Percentiles rank a stretch among this genome's conserved stretches.
Evolutionary conservation across 2,797 vertebrate species (phyloP).

Genomic region (Steatocranus sp.): DNA sequence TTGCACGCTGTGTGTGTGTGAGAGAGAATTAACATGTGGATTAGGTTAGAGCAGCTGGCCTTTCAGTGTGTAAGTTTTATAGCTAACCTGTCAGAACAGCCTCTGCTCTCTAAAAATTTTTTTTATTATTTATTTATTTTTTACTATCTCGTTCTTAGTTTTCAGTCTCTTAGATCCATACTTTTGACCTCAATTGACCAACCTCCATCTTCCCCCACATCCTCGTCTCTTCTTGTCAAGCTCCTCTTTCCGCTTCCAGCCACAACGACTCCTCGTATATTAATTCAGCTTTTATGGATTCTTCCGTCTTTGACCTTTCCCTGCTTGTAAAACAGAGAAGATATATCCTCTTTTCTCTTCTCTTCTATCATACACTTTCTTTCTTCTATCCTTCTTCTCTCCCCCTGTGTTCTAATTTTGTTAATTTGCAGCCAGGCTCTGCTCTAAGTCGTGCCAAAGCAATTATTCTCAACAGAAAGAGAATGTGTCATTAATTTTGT

Average conservation of each 20-base stretch:
- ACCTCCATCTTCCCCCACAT: not conserved
- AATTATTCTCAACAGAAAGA: constrained; percentile 36
- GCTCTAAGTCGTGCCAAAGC: constrained; percentile 36
- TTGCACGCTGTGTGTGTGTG: constrained; percentile 15
- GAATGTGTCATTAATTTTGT: constrained; percentile 43
- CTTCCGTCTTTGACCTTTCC: constrained; percentile 10
- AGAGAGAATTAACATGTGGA: constrained; percentile 36
- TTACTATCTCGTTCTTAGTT: not conserved
- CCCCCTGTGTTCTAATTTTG: not conserved
- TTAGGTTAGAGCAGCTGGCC: constrained; percentile 47
- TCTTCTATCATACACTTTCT: not conserved
- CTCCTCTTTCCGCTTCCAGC: constrained; percentile 3
- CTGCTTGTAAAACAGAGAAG: constrained; percentile 10
- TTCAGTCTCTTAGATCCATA: constrained; percentile 20
- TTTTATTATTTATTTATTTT: too few relatives aligned
- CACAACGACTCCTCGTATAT: constrained; percentile 15
- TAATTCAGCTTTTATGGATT: constrained; percentile 31
- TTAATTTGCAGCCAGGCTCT: not conserved
- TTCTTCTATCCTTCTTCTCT: not conserved
- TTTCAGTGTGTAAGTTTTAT: constrained; percentile 53
- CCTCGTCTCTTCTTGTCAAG: not conserved
- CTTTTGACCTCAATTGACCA: constrained; percentile 20
- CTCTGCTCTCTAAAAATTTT: constrained; percentile 1
- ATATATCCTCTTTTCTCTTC: not conserved
- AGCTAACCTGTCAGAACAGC: constrained; percentile 37